phyloP scores from a whole-genome alignment of 2,113 vertebrate genomes.

The Mystacornis crossleyi region DNA sequence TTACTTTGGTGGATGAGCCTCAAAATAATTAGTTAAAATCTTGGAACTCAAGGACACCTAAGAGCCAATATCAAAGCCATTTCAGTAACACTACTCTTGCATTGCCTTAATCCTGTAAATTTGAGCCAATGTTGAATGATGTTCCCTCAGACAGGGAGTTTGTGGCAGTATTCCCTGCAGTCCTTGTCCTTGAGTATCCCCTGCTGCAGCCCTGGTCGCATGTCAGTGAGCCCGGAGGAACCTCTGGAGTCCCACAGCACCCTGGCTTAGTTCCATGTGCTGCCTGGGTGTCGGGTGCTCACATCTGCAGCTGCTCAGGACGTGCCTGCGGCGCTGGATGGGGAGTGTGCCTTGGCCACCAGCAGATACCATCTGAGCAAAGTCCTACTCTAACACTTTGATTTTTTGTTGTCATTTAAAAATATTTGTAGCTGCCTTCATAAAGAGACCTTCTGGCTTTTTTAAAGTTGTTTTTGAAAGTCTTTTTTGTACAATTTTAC shows the following conservation, averaged over 20 bases:
- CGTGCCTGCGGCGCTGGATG: rapidly evolving
- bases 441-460: background rate
- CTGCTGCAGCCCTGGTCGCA: background rate
- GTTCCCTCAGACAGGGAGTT: background rate
- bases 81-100: background rate
- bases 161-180: background rate
- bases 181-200: background rate
- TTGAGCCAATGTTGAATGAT: background rate
- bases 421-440: background rate
- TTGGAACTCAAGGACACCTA: background rate
- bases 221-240: background rate
- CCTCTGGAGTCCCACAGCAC: background rate
- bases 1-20: background rate
- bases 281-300: background rate
- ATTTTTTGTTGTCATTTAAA: background rate
- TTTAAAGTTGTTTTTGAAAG: background rate
- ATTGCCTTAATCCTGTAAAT: background rate
- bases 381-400: background rate
- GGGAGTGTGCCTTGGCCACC: rapidly evolving
- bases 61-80: background rate
- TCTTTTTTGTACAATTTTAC: background rate
- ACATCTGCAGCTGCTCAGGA: background rate
- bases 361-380: background rate
- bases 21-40: background rate
- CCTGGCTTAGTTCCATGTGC: rapidly evolving